These are phyloP conservation scores for Myotis findleyi DNA, from an alignment of 2,797 vertebrate species.

Conservation along the genomic window DNA sequence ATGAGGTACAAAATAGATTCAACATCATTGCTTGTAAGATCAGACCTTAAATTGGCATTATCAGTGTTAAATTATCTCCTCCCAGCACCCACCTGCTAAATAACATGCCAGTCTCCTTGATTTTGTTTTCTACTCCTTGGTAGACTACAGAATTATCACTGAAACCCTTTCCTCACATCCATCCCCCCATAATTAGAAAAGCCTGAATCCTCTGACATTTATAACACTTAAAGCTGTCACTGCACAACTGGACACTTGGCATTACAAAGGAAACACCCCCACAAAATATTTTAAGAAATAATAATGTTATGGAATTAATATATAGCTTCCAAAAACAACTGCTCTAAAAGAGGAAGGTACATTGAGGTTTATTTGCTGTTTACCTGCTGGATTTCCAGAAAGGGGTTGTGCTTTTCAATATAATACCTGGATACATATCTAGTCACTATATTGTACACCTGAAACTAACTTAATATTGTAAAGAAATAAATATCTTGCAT, in stretches of 20 bases:
- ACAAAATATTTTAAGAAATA: conserved; percentile 22
- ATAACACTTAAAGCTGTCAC: neutral
- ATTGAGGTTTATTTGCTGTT: neutral
- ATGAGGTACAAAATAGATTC: neutral
- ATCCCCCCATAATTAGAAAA: neutral
- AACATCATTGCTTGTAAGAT: neutral
- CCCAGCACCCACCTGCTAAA: neutral
- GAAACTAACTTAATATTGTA: neutral
- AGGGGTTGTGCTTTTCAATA: neutral
- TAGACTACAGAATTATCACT: neutral
- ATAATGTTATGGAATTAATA: neutral
- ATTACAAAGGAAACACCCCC: neutral
- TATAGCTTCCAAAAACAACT: neutral
- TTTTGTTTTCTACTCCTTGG: neutral
- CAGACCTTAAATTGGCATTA: neutral
- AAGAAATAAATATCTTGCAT: neutral
- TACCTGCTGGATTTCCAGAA: neutral
- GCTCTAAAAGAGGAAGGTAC: neutral
- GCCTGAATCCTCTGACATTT: neutral
- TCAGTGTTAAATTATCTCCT: neutral
- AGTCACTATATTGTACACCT: neutral
- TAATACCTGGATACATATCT: neutral
- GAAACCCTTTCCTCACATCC: neutral
- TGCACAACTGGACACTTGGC: neutral
- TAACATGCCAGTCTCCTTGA: neutral